Evolutionary conservation across 2,797 vertebrate species (phyloP), one percentile per base, ranked within the genome.

Genomic region (Etheostoma perlongum): DNA sequence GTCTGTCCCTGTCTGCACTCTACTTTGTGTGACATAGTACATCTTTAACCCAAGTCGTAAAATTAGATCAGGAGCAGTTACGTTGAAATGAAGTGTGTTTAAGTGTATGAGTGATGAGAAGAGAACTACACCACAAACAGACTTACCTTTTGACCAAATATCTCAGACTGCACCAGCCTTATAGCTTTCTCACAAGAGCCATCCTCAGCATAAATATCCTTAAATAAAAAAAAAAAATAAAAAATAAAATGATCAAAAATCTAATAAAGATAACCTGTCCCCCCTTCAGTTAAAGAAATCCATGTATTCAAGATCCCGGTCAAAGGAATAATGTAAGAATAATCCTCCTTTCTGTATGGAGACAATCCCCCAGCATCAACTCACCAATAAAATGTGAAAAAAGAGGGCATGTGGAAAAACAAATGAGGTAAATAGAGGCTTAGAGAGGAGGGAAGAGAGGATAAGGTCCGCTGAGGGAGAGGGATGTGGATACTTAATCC

Each of bases 401-500:
- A 77, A 23, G 68, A 83, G 30, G 81, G 87, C 86, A 85, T 91
- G 85, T 88, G 73, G 67, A 33, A 58, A 63, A 82, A 85, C 84
- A 90, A 87, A 86, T 1, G 74, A 87, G 85, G 89, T 91, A 83
- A 92, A 80, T 85, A 87, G 85, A 82, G 78, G 87, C 91, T 93
- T 93, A 92, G 79, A 88, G 76, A 84, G 86, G 74, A 86, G 64
- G 78, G 82, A 87, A 77, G 76, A 85, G 87, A 85, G 85, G 87
- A 90, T 88, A 75, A 86, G 85, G 85, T 92, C 88, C 87, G 75
- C 75, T 71, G 86, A 84, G 77, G 70, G 62, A 79, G 76, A 87
- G 78, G 84, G 88, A 82, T 90, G 88, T 89, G 87, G 89, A 88
- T 68, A 74, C 81, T 90, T 91, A 91, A 91, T 93, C 93, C 90